A percentile compares a stretch with the other conserved stretches of the same genome.
Evolutionary conservation across 64 coral and sea anemone species (phyloP).

Genomic region (Platygyra sinensis): DNA sequence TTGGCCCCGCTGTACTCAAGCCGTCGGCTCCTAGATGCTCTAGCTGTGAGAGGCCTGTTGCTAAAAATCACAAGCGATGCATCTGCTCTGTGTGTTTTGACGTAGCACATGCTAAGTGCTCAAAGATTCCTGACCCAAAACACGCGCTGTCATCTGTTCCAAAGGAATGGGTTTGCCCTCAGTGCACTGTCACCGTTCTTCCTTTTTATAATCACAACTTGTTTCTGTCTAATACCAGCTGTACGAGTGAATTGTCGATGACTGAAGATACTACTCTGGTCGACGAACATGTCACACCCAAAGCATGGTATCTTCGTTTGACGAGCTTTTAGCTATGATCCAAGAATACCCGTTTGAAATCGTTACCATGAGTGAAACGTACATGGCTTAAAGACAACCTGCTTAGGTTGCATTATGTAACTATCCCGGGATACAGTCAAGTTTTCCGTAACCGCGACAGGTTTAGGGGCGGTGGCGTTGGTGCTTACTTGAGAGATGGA

Average conservation of each 20-base stretch:
- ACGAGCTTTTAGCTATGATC: slow-evolving; percentile 49
- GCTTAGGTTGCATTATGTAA: slow-evolving; percentile 47
- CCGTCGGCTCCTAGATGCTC: slow-evolving; percentile 18
- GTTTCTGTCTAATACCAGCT: slow-evolving; percentile 22
- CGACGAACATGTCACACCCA: slow-evolving; percentile 43
- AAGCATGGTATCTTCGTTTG: slow-evolving; percentile 64
- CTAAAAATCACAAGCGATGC: slow-evolving; percentile 74
- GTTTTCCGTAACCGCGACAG: slow-evolving; percentile 56
- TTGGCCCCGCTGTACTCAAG: slow-evolving; percentile 8
- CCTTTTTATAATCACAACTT: slow-evolving; percentile 65
- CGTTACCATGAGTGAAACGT: slow-evolving; percentile 57
- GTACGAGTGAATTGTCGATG: slow-evolving; percentile 7
- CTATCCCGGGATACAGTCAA: slow-evolving; percentile 38
- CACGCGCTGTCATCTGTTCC: slow-evolving; percentile 21
- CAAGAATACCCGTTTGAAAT: slow-evolving; percentile 69
- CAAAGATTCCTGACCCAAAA: slow-evolving; percentile 54
- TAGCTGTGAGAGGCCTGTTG: slow-evolving; percentile 51
- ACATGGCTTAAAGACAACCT: slow-evolving; percentile 73
- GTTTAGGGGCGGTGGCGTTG: slow-evolving; percentile 36
- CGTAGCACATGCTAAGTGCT: slow-evolving; percentile 60
- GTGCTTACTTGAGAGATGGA: slow-evolving; percentile 44
- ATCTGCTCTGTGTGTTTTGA: slow-evolving; percentile 62
- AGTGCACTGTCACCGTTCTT: slow-evolving; percentile 45
- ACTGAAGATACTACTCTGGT: slow-evolving; percentile 21
- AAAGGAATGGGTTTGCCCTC: slow-evolving; percentile 51